Evolutionary conservation across 2,888 invertebrate species (phyloP), one percentile per base, ranked within the genome.

Genomic region (Eilema sororculum): DNA sequence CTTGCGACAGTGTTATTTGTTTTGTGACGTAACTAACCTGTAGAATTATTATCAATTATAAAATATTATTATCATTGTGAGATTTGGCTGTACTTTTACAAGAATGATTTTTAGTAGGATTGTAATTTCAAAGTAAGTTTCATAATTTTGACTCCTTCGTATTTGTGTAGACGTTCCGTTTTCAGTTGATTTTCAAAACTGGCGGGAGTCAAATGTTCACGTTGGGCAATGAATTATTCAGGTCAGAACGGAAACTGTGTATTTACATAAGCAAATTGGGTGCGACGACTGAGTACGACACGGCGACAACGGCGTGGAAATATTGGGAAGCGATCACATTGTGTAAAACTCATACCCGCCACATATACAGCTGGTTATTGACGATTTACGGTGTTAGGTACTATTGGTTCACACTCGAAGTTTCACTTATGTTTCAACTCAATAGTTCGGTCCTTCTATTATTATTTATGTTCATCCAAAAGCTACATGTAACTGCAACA

Each of bases 231-330:
- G 94, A 94, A 95, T 95, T 90, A 94, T 94, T 95, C 95, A 94
- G 90, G 89, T 89, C 90, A 90, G 89, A 90, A 90, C 90, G 92
- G 93, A 92, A 93, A 91, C 94, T 91, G 91, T 88, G 93, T 94
- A 94, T 95, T 95, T 95, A 94, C 95, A 94, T 94, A 95, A 94
- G 93, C 92, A 94, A 94, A 94, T 94, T 94, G 94, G 91, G 91
- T 93, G 92, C 92, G 91, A 90, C 89, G 86, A 85, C 82, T 86
- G 86, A 87, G 84, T 82, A 79, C 78, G 81, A 80, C 78, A 78
- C 77, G 76, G 81, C 80, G 83, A 82, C 84, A 82, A 80, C 80
- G 80, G 78, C 78, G 78, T 77, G 78, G 78, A 79, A 82, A 80
- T 78, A 78, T 80, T 79, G 79, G 77, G 78, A 73, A 67, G 73